A percentile compares a stretch with the other conserved stretches of the same genome.
These are phyloP conservation scores for Dolichallabes microphthalmus DNA, from an alignment of 2,113 vertebrate genomes.

Conservation along the genomic window DNA sequence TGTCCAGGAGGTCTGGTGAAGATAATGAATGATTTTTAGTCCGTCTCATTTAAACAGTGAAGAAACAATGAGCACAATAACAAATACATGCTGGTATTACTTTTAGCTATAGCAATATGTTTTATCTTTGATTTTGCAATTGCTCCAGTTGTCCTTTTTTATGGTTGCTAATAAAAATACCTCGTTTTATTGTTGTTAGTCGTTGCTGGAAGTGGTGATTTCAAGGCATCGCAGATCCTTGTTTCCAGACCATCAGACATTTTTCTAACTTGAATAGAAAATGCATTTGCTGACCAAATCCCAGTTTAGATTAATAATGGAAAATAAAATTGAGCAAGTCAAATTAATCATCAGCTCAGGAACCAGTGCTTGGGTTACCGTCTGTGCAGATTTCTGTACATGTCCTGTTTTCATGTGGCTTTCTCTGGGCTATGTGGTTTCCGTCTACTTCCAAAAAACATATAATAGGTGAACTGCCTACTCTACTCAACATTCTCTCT, in stretches of 20 bases:
- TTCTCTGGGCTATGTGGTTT: not conserved
- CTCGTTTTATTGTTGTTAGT: not conserved
- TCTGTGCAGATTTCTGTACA: not conserved
- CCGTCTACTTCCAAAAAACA: not conserved
- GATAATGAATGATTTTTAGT: not conserved
- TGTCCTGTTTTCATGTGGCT: not conserved
- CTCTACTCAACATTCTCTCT: not conserved
- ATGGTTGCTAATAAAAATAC: not conserved
- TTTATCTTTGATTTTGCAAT: not conserved
- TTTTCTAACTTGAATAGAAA: not conserved
- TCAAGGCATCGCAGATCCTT: not conserved
- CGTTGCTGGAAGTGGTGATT: not conserved
- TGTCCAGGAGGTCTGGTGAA: not conserved
- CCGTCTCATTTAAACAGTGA: not conserved
- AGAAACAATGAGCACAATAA: not conserved
- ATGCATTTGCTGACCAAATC: not conserved
- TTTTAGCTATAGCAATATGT: not conserved
- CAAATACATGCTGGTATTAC: not conserved
- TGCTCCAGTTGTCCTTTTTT: not conserved
- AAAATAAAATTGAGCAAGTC: not conserved
- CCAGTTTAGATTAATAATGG: not conserved
- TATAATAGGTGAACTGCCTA: not conserved
- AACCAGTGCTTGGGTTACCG: not conserved
- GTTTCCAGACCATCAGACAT: not conserved
- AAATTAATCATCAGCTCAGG: not conserved